These are phyloP conservation scores for Hydriomena furcata DNA, from an alignment of 2,888 invertebrate species.

Conservation along the genomic window DNA sequence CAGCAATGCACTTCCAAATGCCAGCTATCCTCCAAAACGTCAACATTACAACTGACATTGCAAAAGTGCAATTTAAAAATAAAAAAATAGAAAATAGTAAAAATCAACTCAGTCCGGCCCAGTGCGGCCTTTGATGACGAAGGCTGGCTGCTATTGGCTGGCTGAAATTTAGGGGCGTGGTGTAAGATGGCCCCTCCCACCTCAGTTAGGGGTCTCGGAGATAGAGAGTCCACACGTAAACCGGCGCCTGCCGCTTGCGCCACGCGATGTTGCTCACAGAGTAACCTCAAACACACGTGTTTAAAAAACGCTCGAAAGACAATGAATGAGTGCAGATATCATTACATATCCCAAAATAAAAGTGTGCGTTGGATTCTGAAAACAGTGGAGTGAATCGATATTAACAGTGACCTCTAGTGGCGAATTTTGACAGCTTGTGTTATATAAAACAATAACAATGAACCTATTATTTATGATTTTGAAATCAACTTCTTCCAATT, in stretches of 20 bases:
- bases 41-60: slow-evolving; percentile 66
- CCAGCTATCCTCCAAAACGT: slow-evolving; percentile 58
- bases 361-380: slow-evolving; percentile 27
- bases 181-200: slow-evolving; percentile 61
- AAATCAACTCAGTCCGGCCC: slow-evolving; percentile 76
- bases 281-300: slow-evolving; percentile 59
- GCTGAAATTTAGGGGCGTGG: slow-evolving; percentile 61
- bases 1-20: slow-evolving; percentile 50
- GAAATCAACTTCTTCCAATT: slow-evolving; percentile 51
- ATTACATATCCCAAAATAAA: background rate
- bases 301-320: slow-evolving; percentile 30
- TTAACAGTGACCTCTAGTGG: slow-evolving; percentile 65
- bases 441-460: slow-evolving; percentile 42
- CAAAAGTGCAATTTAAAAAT: slow-evolving; percentile 62
- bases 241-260: slow-evolving; percentile 79
- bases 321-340: slow-evolving; percentile 29
- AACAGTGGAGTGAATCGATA: slow-evolving; percentile 45
- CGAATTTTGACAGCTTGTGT: slow-evolving; percentile 34
- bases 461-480: slow-evolving; percentile 33
- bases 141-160: slow-evolving; percentile 58
- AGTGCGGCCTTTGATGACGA: slow-evolving; percentile 68
- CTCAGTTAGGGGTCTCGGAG: slow-evolving; percentile 66
- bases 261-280: slow-evolving; percentile 59
- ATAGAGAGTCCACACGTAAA: slow-evolving; percentile 70
- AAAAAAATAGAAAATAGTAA: slow-evolving; percentile 74